phyloP scores from a whole-genome alignment of 2,888 invertebrate genomes.

The Acanthosepion esculentum region DNA sequence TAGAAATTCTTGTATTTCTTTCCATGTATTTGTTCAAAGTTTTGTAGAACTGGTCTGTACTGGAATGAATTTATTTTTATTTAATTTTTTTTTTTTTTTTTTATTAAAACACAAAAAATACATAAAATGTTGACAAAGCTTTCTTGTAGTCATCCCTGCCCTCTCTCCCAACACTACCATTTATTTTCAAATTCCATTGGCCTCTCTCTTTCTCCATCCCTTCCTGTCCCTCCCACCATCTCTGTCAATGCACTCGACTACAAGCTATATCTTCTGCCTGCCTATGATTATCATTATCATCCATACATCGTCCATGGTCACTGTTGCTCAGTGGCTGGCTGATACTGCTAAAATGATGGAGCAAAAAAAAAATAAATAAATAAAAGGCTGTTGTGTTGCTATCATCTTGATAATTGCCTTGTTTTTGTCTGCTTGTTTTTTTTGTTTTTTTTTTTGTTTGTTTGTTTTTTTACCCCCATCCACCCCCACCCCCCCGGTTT shows the following conservation, averaged over 20 bases:
- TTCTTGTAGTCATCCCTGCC: background rate
- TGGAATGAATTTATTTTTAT: constrained; percentile 39
- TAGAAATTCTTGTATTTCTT: constrained; percentile 46
- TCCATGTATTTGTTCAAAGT: constrained; percentile 42
- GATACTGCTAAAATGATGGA: background rate
- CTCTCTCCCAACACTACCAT: background rate
- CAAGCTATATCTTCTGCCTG: background rate
- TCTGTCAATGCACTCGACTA: background rate
- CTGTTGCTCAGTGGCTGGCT: background rate
- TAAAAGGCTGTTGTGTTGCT: background rate
- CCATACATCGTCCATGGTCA: background rate
- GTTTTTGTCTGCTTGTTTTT: background rate
- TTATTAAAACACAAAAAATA: background rate
- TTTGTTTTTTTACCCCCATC: too few relatives aligned
- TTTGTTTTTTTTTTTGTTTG: background rate
- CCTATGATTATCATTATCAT: background rate
- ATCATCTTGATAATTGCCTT: background rate
- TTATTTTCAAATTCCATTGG: background rate
- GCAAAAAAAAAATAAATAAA: background rate
- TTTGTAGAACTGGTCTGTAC: constrained; percentile 45
- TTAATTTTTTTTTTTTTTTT: background rate
- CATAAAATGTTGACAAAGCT: background rate
- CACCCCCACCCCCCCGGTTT: background rate
- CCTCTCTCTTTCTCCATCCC: background rate
- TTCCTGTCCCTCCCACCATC: background rate